Evolutionary conservation across 1,140 invertebrate species (phyloP).

Genomic region (Onthophagus taurus): DNA sequence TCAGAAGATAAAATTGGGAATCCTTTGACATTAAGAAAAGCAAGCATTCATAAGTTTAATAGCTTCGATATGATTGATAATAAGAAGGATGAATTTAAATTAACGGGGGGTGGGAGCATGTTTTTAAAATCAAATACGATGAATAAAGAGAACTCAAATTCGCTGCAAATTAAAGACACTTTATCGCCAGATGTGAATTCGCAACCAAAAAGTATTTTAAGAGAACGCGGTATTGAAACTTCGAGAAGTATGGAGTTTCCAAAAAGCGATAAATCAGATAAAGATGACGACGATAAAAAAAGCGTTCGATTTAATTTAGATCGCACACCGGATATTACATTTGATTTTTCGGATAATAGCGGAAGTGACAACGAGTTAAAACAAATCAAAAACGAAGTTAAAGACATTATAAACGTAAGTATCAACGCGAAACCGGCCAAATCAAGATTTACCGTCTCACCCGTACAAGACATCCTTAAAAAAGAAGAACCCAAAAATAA

Average conservation of each 20-base stretch:
- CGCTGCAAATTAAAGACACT: conserved; percentile 16
- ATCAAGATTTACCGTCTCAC: conserved; percentile 22
- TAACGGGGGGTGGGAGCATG: conserved; percentile 53
- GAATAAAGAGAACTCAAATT: conserved; percentile 13
- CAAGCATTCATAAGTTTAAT: conserved; percentile 24
- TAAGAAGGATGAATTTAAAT: conserved; percentile 35
- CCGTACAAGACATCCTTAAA: conserved; percentile 15
- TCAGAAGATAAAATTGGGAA: conserved; percentile 29
- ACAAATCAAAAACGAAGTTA: conserved; percentile 20
- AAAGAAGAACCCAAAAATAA: conserved; percentile 12
- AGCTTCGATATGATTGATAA: conserved; percentile 29
- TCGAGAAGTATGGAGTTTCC: conserved; percentile 30
- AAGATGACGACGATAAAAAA: conserved; percentile 58
- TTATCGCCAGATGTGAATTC: conserved; percentile 17
- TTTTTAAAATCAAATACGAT: conserved; percentile 56
- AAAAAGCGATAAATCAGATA: conserved; percentile 30
- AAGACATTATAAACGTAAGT: conserved; percentile 22
- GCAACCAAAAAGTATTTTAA: conserved; percentile 54
- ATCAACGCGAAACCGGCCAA: conserved; percentile 18
- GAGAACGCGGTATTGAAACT: conserved; percentile 45
- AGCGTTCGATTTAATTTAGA: conserved; percentile 57
- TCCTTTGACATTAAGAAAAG: conserved; percentile 20
- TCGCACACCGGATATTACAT: conserved; percentile 26
- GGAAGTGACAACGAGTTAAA: conserved; percentile 29
- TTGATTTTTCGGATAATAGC: conserved; percentile 32